Evolutionary conservation across 2,888 invertebrate species (phyloP).

Genomic region (Ochropleura leucogaster): DNA sequence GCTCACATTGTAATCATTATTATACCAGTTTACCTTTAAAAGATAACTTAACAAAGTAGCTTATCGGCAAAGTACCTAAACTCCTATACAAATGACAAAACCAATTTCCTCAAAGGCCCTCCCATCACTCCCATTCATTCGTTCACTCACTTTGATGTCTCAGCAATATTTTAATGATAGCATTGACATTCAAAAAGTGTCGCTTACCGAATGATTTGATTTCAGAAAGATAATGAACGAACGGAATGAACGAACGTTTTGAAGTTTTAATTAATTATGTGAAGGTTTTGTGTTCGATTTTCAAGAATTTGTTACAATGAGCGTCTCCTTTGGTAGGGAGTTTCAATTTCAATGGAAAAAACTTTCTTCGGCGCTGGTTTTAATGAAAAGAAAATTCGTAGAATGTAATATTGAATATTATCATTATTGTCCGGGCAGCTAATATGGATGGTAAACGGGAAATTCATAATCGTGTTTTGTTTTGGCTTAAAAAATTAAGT

Average conservation of each 20-base stretch:
- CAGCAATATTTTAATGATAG: conserved; percentile 78
- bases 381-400: conserved; percentile 43
- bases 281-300: conserved; percentile 50
- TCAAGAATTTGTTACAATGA: conserved; percentile 56
- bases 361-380: conserved; percentile 36
- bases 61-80: conserved; percentile 39
- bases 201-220: conserved; percentile 76
- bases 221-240: conserved; percentile 74
- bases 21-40: conserved; percentile 34
- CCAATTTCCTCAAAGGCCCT: conserved; percentile 42
- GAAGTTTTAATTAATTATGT: conserved; percentile 64
- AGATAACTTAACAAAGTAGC: conserved; percentile 31
- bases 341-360: conserved; percentile 51
- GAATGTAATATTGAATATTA: conserved; percentile 35
- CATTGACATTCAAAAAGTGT: conserved; percentile 77
- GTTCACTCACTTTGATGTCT: conserved; percentile 73
- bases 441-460: conserved; percentile 5
- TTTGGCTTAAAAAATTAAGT: background rate
- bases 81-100: conserved; percentile 45
- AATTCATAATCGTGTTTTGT: background rate
- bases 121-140: conserved; percentile 67
- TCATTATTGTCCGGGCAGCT: conserved; percentile 24
- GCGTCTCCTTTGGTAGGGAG: conserved; percentile 41
- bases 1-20: conserved; percentile 4
- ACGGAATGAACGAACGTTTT: conserved; percentile 60